phyloP scores from a whole-genome alignment of 1,140 invertebrate genomes.

The Doryteuthis pealeii region DNA sequence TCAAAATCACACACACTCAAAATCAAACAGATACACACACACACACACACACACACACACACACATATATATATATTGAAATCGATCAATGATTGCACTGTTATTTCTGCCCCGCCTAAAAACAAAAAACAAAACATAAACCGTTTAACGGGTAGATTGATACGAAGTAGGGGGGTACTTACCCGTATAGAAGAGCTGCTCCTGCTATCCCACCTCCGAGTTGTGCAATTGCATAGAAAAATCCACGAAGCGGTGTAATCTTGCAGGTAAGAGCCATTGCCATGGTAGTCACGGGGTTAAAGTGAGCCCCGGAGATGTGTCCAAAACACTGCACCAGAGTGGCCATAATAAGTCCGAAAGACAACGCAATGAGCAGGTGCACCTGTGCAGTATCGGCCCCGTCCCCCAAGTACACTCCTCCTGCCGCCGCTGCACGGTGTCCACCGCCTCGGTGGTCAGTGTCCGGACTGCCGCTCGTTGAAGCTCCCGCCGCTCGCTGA shows the following conservation, averaged over 20 bases:
- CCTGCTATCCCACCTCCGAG: conserved; percentile 21
- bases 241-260: conserved; percentile 71
- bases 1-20: no score
- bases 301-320: conserved; percentile 38
- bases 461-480: not conserved
- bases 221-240: conserved; percentile 61
- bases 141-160: not conserved
- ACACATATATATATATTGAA: no score
- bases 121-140: not conserved
- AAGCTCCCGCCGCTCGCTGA: not conserved
- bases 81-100: not conserved
- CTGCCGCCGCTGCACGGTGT: not conserved
- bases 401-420: not conserved
- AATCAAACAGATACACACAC: no score
- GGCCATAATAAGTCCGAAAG: conserved; percentile 75
- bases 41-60: no score
- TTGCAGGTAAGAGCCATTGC: conserved; percentile 67
- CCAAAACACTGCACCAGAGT: conserved; percentile 57
- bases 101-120: not conserved
- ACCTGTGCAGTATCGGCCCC: not conserved
- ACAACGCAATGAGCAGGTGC: conserved; percentile 14
- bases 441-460: not conserved
- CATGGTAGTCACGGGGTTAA: conserved; percentile 41
- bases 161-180: not conserved
- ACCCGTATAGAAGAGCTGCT: conserved; percentile 23